Percentiles rank a stretch among this genome's conserved stretches.
Conservation (phyloP, 2,113 vertebrate species). For the Calonectris borealis region DNA sequence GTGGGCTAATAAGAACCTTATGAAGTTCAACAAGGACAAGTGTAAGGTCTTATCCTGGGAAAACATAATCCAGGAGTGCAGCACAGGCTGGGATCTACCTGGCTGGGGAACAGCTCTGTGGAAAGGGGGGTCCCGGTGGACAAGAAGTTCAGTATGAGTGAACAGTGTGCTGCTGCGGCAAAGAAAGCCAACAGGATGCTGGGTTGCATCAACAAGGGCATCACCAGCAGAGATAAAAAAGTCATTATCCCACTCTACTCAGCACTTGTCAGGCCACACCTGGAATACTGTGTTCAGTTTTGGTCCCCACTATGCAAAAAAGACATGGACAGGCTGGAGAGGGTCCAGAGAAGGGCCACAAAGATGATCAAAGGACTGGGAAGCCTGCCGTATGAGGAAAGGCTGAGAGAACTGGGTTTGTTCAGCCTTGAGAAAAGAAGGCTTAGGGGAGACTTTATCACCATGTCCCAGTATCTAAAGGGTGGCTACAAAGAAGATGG, state of each 20-base stretch:
- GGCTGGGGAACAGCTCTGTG: too few relatives aligned
- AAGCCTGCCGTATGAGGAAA: neutral
- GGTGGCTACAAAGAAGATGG: neutral
- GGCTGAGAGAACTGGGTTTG: neutral
- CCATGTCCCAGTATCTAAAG: neutral
- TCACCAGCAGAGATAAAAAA: neutral
- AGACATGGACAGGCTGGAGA: neutral
- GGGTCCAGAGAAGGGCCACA: neutral
- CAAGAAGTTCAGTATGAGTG: neutral
- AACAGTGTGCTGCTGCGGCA: neutral
- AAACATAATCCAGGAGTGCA: too few relatives aligned
- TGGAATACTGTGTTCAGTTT: neutral
- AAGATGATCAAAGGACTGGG: neutral
- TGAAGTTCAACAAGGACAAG: neutral
- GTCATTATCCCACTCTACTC: neutral
- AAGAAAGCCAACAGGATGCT: neutral
- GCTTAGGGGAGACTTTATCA: neutral
- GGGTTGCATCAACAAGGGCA: neutral
- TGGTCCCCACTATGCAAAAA: neutral
- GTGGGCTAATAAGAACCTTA: neutral
- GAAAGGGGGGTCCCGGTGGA: too few relatives aligned
- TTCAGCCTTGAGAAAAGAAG: neutral
- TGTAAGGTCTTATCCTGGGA: too few relatives aligned
- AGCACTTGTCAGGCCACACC: neutral
- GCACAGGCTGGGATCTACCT: too few relatives aligned